phyloP scores from a whole-genome alignment of 2,113 vertebrate genomes.

The Ameiurus melas region DNA sequence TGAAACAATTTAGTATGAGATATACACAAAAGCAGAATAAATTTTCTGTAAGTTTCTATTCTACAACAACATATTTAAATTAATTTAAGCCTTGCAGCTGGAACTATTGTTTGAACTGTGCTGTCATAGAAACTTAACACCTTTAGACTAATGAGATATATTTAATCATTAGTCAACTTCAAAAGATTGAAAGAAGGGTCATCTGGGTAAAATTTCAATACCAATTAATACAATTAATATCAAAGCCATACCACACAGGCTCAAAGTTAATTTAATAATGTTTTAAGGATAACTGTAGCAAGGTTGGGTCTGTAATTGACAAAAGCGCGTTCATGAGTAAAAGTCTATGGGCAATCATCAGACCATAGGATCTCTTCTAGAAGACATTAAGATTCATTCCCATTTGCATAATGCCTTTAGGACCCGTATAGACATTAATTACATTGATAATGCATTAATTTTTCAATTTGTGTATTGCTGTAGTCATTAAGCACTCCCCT shows the following conservation, averaged over 20 bases:
- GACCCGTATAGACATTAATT: slow-evolving; percentile 68
- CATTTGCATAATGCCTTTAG: slow-evolving; percentile 68
- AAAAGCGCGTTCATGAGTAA: slow-evolving; percentile 40
- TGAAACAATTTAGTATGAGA: too few relatives aligned
- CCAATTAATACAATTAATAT: slow-evolving; percentile 19
- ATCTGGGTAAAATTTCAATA: slow-evolving; percentile 21
- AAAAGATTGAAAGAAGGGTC: slow-evolving; percentile 31
- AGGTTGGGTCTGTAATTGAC: slow-evolving; percentile 44
- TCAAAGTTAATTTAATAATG: slow-evolving; percentile 34
- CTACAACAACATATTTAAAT: neutral
- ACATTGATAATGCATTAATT: slow-evolving; percentile 56
- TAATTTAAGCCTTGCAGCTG: neutral
- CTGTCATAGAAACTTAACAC: neutral
- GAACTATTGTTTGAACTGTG: neutral
- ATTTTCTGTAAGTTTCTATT: too few relatives aligned
- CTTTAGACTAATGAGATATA: slow-evolving; percentile 5
- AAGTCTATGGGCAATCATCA: slow-evolving; percentile 52
- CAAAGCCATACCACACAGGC: slow-evolving; percentile 23
- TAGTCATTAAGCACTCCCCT: slow-evolving; percentile 57
- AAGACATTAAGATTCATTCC: slow-evolving; percentile 58
- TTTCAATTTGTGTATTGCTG: slow-evolving; percentile 51
- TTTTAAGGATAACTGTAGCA: slow-evolving; percentile 45
- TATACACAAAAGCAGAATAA: too few relatives aligned
- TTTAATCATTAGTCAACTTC: slow-evolving; percentile 3
- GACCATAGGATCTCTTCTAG: slow-evolving; percentile 43